Conservation (phyloP, 2,888 invertebrate species). For the Plusia festucae region DNA sequence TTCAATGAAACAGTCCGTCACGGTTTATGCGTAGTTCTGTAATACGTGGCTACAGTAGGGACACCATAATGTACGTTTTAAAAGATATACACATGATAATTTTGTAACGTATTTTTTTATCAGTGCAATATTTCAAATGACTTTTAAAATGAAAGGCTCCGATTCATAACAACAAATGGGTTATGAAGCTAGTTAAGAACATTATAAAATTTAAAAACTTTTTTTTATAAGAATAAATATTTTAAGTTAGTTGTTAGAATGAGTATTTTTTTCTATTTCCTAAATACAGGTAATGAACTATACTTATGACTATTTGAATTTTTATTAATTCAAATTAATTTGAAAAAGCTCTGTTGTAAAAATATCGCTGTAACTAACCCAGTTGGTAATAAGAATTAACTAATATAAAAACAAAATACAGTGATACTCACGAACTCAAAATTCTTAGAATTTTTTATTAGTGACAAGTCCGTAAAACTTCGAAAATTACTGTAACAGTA, state of each 20-base stretch:
- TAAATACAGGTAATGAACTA: no score
- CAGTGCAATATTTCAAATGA: neutral
- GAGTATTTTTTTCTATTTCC: no score
- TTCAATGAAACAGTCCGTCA: conserved; percentile 47
- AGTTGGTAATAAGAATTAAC: neutral
- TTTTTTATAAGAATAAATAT: no score
- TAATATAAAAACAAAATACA: neutral
- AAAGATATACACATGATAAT: conserved; percentile 8
- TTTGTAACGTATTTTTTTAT: neutral
- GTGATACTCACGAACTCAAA: neutral
- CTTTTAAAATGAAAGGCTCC: no score
- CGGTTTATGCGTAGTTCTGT: conserved; percentile 40
- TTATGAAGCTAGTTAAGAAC: no score
- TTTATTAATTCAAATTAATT: no score
- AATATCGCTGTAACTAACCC: no score
- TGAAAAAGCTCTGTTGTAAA: no score
- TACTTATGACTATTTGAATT: no score
- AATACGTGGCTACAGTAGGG: conserved; percentile 24
- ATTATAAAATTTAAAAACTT: no score
- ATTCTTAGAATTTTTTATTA: neutral
- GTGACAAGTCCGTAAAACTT: conserved; percentile 18
- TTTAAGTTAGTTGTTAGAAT: no score
- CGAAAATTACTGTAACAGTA: conserved; percentile 13
- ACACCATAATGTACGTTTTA: conserved; percentile 24
- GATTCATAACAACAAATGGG: no score